phyloP scores from a whole-genome alignment of 2,888 invertebrate species.

The Phaedon cochleariae region DNA sequence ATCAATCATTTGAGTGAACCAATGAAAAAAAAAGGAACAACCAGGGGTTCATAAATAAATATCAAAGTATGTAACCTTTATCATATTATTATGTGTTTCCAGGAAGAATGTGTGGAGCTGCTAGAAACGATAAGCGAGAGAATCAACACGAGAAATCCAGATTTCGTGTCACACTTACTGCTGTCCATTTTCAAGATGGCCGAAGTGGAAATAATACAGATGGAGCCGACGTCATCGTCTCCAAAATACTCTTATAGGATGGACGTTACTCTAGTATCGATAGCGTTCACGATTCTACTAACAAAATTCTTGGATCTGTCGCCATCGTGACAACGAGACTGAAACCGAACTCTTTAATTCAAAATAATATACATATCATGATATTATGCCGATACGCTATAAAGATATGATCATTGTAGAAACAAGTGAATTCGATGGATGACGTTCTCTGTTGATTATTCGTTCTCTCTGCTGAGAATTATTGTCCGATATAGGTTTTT shows the following conservation, averaged over 20 bases:
- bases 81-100: no score
- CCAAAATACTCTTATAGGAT: constrained; percentile 25
- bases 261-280: constrained; percentile 42
- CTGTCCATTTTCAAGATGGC: constrained; percentile 93
- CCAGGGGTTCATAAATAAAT: no score
- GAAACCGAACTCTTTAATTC: constrained; percentile 32
- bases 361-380: constrained; percentile 43
- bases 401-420: constrained; percentile 14
- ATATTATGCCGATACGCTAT: constrained; percentile 28
- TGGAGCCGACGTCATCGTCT: constrained; percentile 69
- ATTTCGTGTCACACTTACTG: constrained; percentile 85
- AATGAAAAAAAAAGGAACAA: no score
- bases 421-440: constrained; percentile 7
- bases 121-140: constrained; percentile 83
- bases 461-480: no score
- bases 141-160: constrained; percentile 85
- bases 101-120: constrained; percentile 87
- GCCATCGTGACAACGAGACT: constrained; percentile 58
- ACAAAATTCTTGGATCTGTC: constrained; percentile 30
- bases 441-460: no score
- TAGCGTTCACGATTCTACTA: constrained; percentile 39
- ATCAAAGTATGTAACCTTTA: no score
- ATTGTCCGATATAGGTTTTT: no score
- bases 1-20: no score
- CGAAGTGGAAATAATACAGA: constrained; percentile 87